A percentile compares a stretch with the other conserved stretches of the same genome.
These are phyloP conservation scores for Meteorus cinctellus DNA, from an alignment of 2,888 invertebrate genomes.

Conservation along the genomic window DNA sequence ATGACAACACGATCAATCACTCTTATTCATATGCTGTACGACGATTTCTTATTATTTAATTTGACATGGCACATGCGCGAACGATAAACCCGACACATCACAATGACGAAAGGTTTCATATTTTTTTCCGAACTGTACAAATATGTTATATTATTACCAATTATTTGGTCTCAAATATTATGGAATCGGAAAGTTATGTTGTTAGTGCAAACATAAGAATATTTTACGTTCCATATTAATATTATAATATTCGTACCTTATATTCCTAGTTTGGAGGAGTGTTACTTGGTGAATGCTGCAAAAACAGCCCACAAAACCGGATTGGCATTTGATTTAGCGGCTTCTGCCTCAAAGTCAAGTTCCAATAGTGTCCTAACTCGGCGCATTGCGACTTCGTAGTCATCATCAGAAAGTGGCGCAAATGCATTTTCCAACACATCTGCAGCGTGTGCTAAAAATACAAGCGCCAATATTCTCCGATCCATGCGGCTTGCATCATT, in stretches of 20 bases:
- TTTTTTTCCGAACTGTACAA: constrained; percentile 9
- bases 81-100: constrained; percentile 13
- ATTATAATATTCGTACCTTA: constrained; percentile 56
- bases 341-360: constrained; percentile 96
- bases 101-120: constrained; percentile 15
- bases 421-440: constrained; percentile 99
- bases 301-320: constrained; percentile 99
- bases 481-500: constrained; percentile 99
- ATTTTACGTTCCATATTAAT: constrained; percentile 41
- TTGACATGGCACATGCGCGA: constrained; percentile 46
- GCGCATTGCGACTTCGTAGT: constrained; percentile 98
- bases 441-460: constrained; percentile 97
- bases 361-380: constrained; percentile 96
- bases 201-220: not conserved
- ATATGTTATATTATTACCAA: constrained; percentile 30
- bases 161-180: constrained; percentile 38
- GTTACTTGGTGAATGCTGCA: constrained; percentile 97
- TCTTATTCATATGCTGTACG: not conserved
- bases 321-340: constrained; percentile 90
- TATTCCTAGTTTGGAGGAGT: constrained; percentile 55
- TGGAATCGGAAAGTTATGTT: constrained; percentile 21
- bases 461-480: constrained; percentile 92
- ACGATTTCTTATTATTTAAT: not conserved
- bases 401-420: constrained; percentile 96
- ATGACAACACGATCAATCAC: constrained; percentile 36